Evolutionary conservation across 2,113 vertebrate genomes (phyloP).

Genomic region (Micronycteris hirsuta): DNA sequence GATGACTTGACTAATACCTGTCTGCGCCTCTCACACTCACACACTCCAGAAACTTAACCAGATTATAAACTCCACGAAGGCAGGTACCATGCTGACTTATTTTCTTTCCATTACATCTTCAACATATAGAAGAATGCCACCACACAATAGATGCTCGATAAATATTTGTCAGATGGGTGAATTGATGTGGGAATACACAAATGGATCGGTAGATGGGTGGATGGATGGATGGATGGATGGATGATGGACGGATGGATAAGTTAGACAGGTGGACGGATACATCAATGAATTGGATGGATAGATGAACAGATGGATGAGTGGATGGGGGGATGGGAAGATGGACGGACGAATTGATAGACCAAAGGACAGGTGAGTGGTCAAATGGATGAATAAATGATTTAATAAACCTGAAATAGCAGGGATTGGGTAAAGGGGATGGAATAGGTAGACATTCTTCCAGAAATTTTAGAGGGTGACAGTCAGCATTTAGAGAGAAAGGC

Average conservation of each 20-base stretch:
- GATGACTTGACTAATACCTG: background rate
- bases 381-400: background rate
- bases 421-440: background rate
- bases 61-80: background rate
- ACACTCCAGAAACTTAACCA: background rate
- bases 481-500: background rate
- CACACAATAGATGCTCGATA: background rate
- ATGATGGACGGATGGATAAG: no score
- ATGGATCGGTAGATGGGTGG: background rate
- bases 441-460: background rate
- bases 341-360: background rate
- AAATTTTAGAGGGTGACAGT: background rate
- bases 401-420: background rate
- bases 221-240: no score
- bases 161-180: background rate
- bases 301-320: background rate
- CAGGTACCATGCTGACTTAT: background rate
- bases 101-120: background rate
- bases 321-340: no score
- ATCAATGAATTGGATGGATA: rapidly evolving
- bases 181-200: no score
- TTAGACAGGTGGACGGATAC: rapidly evolving
- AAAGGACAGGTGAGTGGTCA: background rate
- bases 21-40: background rate
- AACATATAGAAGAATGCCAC: background rate